Evolutionary conservation across 2,797 vertebrate genomes (phyloP).

Genomic region (Luscinia luscinia): DNA sequence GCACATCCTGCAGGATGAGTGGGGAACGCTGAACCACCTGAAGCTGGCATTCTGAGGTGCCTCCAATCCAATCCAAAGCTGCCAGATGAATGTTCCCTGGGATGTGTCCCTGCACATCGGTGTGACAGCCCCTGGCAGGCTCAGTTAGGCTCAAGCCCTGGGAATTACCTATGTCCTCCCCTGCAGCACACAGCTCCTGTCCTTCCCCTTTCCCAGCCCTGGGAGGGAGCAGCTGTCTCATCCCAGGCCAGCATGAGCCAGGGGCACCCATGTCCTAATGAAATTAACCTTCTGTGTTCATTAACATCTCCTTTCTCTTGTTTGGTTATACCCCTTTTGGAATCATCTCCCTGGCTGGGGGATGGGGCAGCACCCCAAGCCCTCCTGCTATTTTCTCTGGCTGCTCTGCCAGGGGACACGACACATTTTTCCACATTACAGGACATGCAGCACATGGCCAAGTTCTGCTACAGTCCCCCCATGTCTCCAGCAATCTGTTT

Average conservation of each 20-base stretch:
- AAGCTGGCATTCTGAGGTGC: neutral
- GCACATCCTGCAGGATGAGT: neutral
- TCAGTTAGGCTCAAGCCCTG: neutral
- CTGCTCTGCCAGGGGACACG: fast-evolving
- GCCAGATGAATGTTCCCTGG: neutral
- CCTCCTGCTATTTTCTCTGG: neutral
- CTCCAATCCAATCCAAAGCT: neutral
- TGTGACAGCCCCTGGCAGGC: constrained; percentile 15
- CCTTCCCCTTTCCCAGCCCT: neutral
- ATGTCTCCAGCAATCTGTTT: neutral
- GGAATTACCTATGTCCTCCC: neutral
- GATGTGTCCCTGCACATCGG: neutral
- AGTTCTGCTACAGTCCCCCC: neutral
- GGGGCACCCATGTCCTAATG: too few species aligned
- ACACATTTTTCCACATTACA: neutral
- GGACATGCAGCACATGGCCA: fast-evolving
- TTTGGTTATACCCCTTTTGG: neutral
- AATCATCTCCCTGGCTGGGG: neutral
- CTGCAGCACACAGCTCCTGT: neutral
- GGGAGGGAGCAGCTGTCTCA: fast-evolving
- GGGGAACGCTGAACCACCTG: neutral
- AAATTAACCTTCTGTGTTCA: neutral
- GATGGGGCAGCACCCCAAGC: neutral
- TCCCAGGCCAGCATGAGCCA: fast-evolving
- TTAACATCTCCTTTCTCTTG: fast-evolving